Evolutionary conservation across 2,888 invertebrate genomes (phyloP), one percentile per base, ranked within the genome.

Genomic region (Heliconius charithonia): DNA sequence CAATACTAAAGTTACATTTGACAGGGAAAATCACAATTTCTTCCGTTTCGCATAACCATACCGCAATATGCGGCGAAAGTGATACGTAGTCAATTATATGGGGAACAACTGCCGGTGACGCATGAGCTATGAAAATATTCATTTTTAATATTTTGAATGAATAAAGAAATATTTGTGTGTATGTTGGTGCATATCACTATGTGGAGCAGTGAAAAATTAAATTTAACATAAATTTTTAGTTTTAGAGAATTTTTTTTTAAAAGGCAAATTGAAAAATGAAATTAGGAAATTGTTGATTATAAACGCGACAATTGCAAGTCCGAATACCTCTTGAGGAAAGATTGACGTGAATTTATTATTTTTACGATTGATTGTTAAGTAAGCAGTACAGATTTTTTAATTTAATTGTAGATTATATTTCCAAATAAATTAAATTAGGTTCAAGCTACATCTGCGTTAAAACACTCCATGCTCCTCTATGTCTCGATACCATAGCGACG

Each of bases 81-180:
- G 32, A 56, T 70, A 76, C 59, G 45, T 29, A 62, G 70, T 76
- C 62, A 71, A 76, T 71, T 76, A 76, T 67, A 62, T 79, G 65
- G 65, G 70, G 65, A 74, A 63, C 37, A 77, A 74, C 73, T 65
- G 77, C 51, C 56, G 29, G 51, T 70, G 51, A 41, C 51, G 69
- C 74, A 71, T 56, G 73, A 63, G 65, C 51, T 74, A 73, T 67
- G 66, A 67, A 71, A 77, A 75, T 59, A 75, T 71, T 59, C 70
- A 69, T 71, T 62, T 37, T 67, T 45, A 59, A 73, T 76, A 77
- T 66, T 75, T 77, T 45, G 41, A 51, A 67, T 41, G 22, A 51
- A 76, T 56, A 56, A 51, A 51, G 9, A 51, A 45, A 45, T 51
- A 70, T 70, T 25, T 37, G 9, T 51, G 10, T 19, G 9, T 12